phyloP scores from a whole-genome alignment of 2,888 invertebrate species.

The Macrophya alboannulata region DNA sequence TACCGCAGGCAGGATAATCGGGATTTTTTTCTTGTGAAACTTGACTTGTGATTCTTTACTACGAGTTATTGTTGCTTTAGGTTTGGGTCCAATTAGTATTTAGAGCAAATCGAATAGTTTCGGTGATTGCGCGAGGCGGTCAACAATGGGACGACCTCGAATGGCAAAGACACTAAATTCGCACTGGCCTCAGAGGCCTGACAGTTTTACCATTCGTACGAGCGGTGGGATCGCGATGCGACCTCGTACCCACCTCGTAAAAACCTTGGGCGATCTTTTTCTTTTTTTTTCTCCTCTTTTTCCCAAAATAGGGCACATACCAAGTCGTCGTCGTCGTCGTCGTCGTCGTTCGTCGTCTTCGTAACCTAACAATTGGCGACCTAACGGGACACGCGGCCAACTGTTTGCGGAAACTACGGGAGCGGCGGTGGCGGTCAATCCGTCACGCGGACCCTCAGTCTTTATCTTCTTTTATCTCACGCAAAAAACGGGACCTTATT shows the following conservation, averaged over 20 bases:
- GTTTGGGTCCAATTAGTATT: conserved; percentile 39
- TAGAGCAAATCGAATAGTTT: conserved; percentile 39
- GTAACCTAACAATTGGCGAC: conserved; percentile 68
- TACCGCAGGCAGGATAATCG: neutral
- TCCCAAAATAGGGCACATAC: conserved; percentile 55
- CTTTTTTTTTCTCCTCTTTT: conserved; percentile 34
- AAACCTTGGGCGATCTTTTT: conserved; percentile 61
- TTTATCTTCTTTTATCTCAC: conserved; percentile 51
- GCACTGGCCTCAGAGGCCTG: conserved; percentile 45
- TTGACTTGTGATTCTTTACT: neutral
- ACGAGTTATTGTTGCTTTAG: neutral
- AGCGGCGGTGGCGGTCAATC: conserved; percentile 45
- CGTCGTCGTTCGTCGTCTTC: neutral
- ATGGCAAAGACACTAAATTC: conserved; percentile 41
- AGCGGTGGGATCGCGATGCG: neutral
- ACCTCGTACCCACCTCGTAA: conserved; percentile 53
- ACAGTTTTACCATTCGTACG: conserved; percentile 50
- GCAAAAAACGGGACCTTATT: conserved; percentile 55
- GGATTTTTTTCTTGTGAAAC: neutral
- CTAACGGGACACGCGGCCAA: conserved; percentile 73
- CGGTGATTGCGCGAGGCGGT: conserved; percentile 15
- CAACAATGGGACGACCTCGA: conserved; percentile 50
- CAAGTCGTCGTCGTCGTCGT: conserved; percentile 8
- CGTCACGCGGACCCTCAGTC: conserved; percentile 41
- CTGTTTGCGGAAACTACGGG: conserved; percentile 77